Evolutionary conservation across 2,888 invertebrate species (phyloP).

Genomic region (Scaptomyza polygonia): DNA sequence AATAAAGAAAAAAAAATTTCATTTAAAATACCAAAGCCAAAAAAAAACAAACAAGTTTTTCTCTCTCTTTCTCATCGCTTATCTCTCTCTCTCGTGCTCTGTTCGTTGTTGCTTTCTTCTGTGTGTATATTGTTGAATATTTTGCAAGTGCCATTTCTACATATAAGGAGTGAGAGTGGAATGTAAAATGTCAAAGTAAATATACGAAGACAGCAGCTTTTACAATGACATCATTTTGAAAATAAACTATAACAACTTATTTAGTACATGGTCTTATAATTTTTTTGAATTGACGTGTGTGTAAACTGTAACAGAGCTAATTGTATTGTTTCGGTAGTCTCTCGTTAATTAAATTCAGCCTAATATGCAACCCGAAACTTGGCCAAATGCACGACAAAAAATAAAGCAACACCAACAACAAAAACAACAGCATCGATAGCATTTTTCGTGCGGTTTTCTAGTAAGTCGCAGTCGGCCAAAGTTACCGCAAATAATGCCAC

Average conservation of each 20-base stretch:
- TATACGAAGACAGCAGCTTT: conserved; percentile 35
- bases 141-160: conserved; percentile 60
- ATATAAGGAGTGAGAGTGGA: conserved; percentile 80
- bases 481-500: conserved; percentile 67
- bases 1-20: conserved; percentile 67
- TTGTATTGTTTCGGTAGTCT: conserved; percentile 40
- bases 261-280: not conserved
- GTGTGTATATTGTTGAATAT: conserved; percentile 42
- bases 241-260: conserved; percentile 7
- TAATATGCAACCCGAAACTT: conserved; percentile 48
- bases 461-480: conserved; percentile 60
- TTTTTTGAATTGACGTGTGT: conserved; percentile 17
- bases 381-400: conserved; percentile 49
- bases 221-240: conserved; percentile 70
- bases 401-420: conserved; percentile 1
- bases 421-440: conserved; percentile 31
- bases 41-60: conserved; percentile 66
- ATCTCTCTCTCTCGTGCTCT: conserved; percentile 7
- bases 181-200: conserved; percentile 72
- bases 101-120: conserved; percentile 29
- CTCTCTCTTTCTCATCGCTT: conserved; percentile 10
- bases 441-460: conserved; percentile 56
- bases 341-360: conserved; percentile 39
- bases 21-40: conserved; percentile 65
- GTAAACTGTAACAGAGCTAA: conserved; percentile 37